Evolutionary conservation across 2,113 vertebrate genomes (phyloP), one percentile per base, ranked within the genome.

Genomic region (Podilymbus podiceps): DNA sequence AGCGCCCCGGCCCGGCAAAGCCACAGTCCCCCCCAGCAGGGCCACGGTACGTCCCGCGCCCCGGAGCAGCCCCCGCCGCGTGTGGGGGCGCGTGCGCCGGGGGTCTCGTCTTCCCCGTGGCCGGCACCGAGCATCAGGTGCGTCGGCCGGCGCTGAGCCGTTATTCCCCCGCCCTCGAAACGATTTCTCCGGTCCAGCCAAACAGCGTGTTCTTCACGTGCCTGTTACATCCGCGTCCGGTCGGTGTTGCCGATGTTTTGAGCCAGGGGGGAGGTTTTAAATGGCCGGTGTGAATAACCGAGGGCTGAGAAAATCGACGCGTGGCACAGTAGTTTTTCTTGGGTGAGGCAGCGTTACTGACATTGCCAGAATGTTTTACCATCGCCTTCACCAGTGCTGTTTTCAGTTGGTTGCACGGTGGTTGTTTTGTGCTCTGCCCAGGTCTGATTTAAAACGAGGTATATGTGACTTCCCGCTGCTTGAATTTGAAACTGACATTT

Each of bases 381-480:
- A 0, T 28, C 35, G 0, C 19, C 44, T 6, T 25, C 5, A 1
- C 5, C 31, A 16, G 49, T 3, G 1, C 42, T 16, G 0, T 15
- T 35, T 11, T 6, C 52, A 5, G 12, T 1, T 14, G 24, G 1
- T 14, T 6, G 40, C 35, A 2, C 1, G 2, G 52, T 23, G 35
- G 60, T n/a, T 18, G 38, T 2, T 22, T 12, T 11, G n/a, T 24
- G 5, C 11, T 35, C n/a, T 22, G 67, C 38, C 30, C 17, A 1
- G 28, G 11, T 31, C 35, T 44, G 33, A 5, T 18, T 33, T 33
- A 28, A 44, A 58, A n/a, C 30, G 20, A 55, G 21, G 17, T 8
- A 2, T 16, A 2, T 4, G 21, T 27, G n/a, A 23, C 69, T 25
- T 19, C 7, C 5, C 23, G 1, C 4, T 11, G 44, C 42, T 21